Evolutionary conservation across 2,797 vertebrate species (phyloP), one percentile per base, ranked within the genome.

Genomic region (Phataginus tetradactyla): DNA sequence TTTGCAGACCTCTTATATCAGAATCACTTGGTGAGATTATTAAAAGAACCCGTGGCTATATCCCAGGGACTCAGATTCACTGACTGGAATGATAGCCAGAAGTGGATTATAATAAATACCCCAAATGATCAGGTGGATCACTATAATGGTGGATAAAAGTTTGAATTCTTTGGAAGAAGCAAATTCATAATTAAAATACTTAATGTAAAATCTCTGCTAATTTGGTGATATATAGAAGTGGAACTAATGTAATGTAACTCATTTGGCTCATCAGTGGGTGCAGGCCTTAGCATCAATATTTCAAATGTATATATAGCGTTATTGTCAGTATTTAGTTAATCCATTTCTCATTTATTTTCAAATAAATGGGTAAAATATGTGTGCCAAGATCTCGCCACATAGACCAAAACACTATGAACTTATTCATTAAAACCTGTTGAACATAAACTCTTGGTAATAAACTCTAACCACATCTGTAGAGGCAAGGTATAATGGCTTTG

Each of bases 41-140:
- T 45, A 37, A 25, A 86, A 53, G 84, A 72, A 13, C 11, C 18
- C 17, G 4, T 80, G 81, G 32, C 9, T 75, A 21, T 21, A 4
- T 69, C 20, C 29, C 59, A 27, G 13, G 85, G 32, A 42, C 49
- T 69, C 61, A 68, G 13, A 69, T 66, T 90, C 51, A 59, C 13
- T 37, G 45, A 23, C 10, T 61, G 49, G 17, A 45, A 18, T 57
- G 85, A 20, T 72, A 80, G 25, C 14, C 29, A 89, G 25, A 29
- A 80, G 77, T 77, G 11, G 64, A 49, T 92, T 86, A 93, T 86
- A 80, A 68, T 85, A 85, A 59, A 61, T 25, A 92, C 25, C 18
- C 42, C 29, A 69, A 68, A 71, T 72, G 27, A 79, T 89, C 23
- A 49, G n/a, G 25, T 84, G 5, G 78, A 64, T 63, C 49, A 68